Evolutionary conservation across 2,888 invertebrate genomes (phyloP), one percentile per base, ranked within the genome.

Genomic region (Biston stratarius): DNA sequence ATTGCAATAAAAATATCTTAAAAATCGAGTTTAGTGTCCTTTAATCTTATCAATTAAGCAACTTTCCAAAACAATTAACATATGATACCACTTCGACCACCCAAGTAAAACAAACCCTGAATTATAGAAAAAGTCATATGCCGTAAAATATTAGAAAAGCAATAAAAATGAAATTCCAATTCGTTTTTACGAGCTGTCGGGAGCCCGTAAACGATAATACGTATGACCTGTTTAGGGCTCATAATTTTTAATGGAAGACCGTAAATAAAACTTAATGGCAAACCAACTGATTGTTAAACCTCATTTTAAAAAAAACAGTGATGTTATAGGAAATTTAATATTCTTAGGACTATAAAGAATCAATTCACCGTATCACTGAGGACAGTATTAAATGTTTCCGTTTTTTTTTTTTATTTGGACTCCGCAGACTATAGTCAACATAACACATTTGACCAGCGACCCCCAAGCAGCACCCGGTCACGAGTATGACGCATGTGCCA

Each of bases 41-140:
- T n/a, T n/a, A 14, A 14, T 45, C 45, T 6, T 14, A 14, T 14
- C 11, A 44, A 12, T 44, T 44, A 11, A 44, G 5, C 44, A 38
- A 64, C 56, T 52, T 66, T 66, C 61, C 33, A 61, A 56, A 48
- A 58, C 34, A 42, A 40, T 59, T 47, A 59, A 61, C 40, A 0
- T 33, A 33, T 33, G 14, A 34, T 42, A 42, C 44, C 48, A 8
- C 15, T 64, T 67, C 47, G 55, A 42, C 62, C 67, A 58, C 61
- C 66, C 64, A 69, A 69, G 66, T 65, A 59, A 57, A 70, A 75
- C 70, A 73, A 75, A 76, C 15, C 34, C 40, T 57, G 15, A 61
- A 9, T 65, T 48, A 48, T 34, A 64, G 34, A 61, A 58, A 69
- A 59, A 60, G 64, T 72, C 74, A 77, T 76, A 82, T 77, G 62